Conservation (phyloP, 2,888 invertebrate species). For the Eudiplozoon nipponicum region DNA sequence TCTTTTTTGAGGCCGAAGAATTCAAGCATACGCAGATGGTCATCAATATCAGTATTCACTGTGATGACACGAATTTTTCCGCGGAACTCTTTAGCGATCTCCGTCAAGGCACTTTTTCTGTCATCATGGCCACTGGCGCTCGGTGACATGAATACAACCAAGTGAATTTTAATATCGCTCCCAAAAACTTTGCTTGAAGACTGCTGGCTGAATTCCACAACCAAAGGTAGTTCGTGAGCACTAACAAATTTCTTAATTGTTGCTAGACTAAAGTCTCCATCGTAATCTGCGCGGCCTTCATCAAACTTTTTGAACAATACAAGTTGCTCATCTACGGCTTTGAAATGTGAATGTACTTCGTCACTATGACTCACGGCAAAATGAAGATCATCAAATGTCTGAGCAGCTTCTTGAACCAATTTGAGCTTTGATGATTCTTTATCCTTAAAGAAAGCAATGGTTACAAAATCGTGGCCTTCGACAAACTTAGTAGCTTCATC, state of each 20-base stretch:
- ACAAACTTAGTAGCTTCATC: slow-evolving; percentile 46
- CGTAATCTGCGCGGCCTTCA: slow-evolving; percentile 22
- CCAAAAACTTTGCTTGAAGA: slow-evolving; percentile 91
- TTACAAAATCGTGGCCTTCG: slow-evolving; percentile 44
- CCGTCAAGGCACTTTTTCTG: slow-evolving; percentile 34
- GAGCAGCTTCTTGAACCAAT: slow-evolving; percentile 42
- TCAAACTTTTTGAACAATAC: slow-evolving; percentile 22
- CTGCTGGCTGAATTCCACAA: slow-evolving; percentile 81
- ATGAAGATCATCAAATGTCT: slow-evolving; percentile 48
- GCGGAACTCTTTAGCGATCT: slow-evolving; percentile 55
- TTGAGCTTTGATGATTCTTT: slow-evolving; percentile 45
- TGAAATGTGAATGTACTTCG: slow-evolving; percentile 52
- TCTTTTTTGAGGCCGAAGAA: slow-evolving; percentile 90
- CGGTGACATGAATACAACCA: slow-evolving; percentile 70
- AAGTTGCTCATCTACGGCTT: slow-evolving; percentile 32
- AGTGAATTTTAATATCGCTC: slow-evolving; percentile 77
- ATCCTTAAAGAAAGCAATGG: slow-evolving; percentile 37
- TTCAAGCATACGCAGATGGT: slow-evolving; percentile 79
- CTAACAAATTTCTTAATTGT: slow-evolving; percentile 48
- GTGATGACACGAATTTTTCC: slow-evolving; percentile 56
- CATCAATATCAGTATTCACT: slow-evolving; percentile 68
- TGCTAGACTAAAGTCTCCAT: slow-evolving; percentile 33
- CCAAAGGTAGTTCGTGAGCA: slow-evolving; percentile 49
- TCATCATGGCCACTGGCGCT: slow-evolving; percentile 39
- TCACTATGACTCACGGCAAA: slow-evolving; percentile 30